Base-by-base conservation (phyloP, 1,140 invertebrate genomes). In the Drosophila lini region DNA sequence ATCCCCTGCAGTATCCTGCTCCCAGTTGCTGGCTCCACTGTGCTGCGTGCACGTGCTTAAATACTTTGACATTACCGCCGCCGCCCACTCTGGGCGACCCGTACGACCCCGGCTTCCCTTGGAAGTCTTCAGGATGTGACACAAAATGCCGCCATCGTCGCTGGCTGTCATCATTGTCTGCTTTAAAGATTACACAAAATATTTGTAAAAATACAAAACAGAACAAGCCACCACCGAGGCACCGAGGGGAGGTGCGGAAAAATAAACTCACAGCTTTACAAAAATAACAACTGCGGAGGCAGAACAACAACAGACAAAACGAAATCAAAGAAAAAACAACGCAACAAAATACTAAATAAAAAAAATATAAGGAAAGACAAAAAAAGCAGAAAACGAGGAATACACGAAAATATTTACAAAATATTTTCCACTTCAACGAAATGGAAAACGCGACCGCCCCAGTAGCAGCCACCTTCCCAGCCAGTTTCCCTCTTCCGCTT, bases 381-480 rank as follows among this genome's bases (percentile, higher is more conserved):
- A 11, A 22, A 80, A 40, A 62, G 44, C 67, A 25, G 55, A 60
- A 55, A 63, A 58, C 63, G 47, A 57, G 61, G 60, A 82, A 78
- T 63, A 82, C 62, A 81, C 73, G 70, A 91, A 90, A 91, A 90
- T 90, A 90, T 90, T 90, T 90, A 90, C 86, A 90, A 90, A 90
- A 90, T 90, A 90, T 90, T 90, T 90, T 91, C 80, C 88, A 89
- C 89, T 90, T 89, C 89, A 90, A 90, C 86, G 88, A 90, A 82
- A 90, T 90, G 86, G 86, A 86, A 91, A 90, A 85, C 83, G 81
- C 84, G 85, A 83, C 85, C 84, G 81, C 84, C 85, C 84, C 80
- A 84, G 80, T 75, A 48, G 70, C 84, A 53, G 73, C 40, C 64
- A 34, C 74, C 59, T 48, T 36, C 40, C 55, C 50, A 48, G 41